phyloP scores from a whole-genome alignment of 2,113 vertebrate genomes.

The Ranitomeya variabilis region DNA sequence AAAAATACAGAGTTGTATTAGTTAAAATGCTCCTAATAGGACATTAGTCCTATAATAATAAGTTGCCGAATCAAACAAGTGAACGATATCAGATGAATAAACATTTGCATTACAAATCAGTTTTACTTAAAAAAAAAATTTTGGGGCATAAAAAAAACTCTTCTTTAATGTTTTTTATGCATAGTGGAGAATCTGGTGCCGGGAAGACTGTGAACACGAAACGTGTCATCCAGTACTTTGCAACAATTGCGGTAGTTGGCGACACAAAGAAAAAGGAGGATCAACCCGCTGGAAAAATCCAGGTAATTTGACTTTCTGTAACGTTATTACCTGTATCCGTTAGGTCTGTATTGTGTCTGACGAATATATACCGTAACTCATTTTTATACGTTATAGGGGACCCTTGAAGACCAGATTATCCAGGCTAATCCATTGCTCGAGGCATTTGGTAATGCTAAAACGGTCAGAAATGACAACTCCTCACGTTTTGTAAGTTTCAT shows the following conservation, averaged over 20 bases:
- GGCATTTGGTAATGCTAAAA: constrained; percentile 63
- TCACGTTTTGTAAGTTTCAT: constrained; percentile 55
- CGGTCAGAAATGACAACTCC: constrained; percentile 61
- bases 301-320: background rate
- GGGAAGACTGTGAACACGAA: constrained; percentile 69
- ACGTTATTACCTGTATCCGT: background rate
- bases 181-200: constrained; percentile 67
- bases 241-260: constrained; percentile 57
- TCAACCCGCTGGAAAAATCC: background rate
- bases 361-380: background rate
- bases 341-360: no score
- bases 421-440: constrained; percentile 65
- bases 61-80: background rate
- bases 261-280: background rate
- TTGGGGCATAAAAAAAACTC: no score
- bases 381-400: constrained; percentile 57
- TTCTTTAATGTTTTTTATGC: background rate
- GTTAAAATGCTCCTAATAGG: background rate
- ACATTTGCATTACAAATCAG: no score
- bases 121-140: no score
- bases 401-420: constrained; percentile 66
- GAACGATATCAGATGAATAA: no score
- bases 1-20: background rate
- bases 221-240: constrained; percentile 64
- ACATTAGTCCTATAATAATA: background rate